A percentile compares a stretch with the other conserved stretches of the same genome.
Conservation (phyloP, 1,140 invertebrate species). For the Drosophila serrata region DNA sequence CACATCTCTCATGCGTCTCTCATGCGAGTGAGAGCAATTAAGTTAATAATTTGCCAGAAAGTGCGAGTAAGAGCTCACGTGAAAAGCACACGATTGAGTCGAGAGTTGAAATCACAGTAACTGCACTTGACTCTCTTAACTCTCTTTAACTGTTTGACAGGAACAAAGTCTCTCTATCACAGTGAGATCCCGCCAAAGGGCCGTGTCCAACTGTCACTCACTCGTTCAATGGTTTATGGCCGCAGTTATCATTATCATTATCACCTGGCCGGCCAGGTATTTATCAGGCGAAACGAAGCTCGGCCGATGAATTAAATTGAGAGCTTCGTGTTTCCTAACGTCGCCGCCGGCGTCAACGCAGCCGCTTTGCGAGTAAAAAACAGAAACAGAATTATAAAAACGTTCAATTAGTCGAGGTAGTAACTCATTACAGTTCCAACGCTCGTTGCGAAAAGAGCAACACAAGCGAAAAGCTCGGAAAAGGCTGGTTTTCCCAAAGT, state of each 20-base stretch:
- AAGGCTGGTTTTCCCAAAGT: constrained; percentile 18
- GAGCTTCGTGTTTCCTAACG: constrained; percentile 47
- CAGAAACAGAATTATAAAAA: constrained; percentile 83
- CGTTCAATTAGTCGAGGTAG: constrained; percentile 79
- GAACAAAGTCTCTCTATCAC: background rate
- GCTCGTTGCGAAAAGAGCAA: constrained; percentile 40
- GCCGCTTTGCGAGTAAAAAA: constrained; percentile 58
- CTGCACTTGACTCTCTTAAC: background rate
- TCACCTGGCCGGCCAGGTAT: constrained; percentile 39
- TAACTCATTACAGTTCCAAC: constrained; percentile 79
- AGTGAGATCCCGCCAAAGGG: constrained; percentile 25
- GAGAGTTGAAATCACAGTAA: constrained; percentile 6
- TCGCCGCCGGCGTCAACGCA: constrained; percentile 37
- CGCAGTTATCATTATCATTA: constrained; percentile 59
- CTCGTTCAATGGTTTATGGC: constrained; percentile 63
- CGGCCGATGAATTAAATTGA: constrained; percentile 51
- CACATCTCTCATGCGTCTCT: constrained; percentile 18
- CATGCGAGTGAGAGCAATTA: constrained; percentile 44
- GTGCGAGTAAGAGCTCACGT: constrained; percentile 20
- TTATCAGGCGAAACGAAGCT: constrained; percentile 39
- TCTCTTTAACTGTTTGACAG: background rate
- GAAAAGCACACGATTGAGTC: constrained; percentile 24
- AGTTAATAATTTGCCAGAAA: constrained; percentile 16
- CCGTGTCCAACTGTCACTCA: constrained; percentile 2
- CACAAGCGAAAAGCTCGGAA: constrained; percentile 8